These are phyloP conservation scores for Matsumurasca onukii DNA, from an alignment of 1,140 invertebrate species.

Conservation along the genomic window DNA sequence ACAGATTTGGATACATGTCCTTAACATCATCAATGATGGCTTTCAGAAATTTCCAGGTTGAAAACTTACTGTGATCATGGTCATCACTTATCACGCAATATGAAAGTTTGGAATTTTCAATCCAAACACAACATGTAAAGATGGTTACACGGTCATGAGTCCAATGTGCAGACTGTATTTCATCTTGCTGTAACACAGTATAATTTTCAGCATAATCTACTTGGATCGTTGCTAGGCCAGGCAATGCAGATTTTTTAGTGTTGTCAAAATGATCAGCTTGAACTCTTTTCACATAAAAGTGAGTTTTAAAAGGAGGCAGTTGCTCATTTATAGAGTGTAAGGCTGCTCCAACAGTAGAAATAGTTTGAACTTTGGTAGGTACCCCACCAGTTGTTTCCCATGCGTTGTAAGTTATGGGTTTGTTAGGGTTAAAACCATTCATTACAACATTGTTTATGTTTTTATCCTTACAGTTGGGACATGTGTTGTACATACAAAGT, in stretches of 20 bases:
- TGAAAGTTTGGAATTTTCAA: conserved; percentile 8
- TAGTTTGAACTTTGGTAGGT: conserved; percentile 3
- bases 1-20: not conserved
- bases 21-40: conserved; percentile 13
- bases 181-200: conserved; percentile 16
- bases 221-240: conserved; percentile 8
- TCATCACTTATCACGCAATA: conserved; percentile 25
- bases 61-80: conserved; percentile 8
- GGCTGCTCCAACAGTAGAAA: not conserved
- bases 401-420: not conserved
- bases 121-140: conserved; percentile 13
- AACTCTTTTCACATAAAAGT: conserved; percentile 19
- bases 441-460: conserved; percentile 8
- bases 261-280: conserved; percentile 17
- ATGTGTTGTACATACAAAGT: conserved; percentile 6
- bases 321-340: conserved; percentile 1
- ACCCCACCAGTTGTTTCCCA: conserved; percentile 3
- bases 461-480: conserved; percentile 13
- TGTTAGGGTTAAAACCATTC: conserved; percentile 3
- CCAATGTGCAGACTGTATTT: conserved; percentile 22
- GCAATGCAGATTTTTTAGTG: conserved; percentile 6
- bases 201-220: conserved; percentile 23
- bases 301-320: conserved; percentile 12
- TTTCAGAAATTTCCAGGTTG: conserved; percentile 16
- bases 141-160: conserved; percentile 15